A percentile compares a stretch with the other conserved stretches of the same genome.
Evolutionary conservation across 2,113 vertebrate species (phyloP).

Genomic region (Thunnus thynnus): DNA sequence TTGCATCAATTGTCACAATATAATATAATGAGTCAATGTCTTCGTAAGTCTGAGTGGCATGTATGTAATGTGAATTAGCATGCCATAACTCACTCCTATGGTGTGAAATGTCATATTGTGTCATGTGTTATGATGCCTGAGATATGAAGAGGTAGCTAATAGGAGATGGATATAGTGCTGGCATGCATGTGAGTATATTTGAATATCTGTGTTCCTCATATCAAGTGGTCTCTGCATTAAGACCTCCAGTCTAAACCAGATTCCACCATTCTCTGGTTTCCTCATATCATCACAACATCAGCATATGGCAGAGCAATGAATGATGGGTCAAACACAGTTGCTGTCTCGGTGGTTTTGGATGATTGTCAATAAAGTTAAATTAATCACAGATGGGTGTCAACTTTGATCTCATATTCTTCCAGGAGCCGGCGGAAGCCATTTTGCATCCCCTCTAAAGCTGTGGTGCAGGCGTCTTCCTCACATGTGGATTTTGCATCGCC

Average conservation of each 20-base stretch:
- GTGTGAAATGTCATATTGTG: slow-evolving; percentile 24
- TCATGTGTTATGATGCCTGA: slow-evolving; percentile 27
- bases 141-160: slow-evolving; percentile 31
- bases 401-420: slow-evolving; percentile 66
- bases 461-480: slow-evolving; percentile 17
- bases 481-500: slow-evolving; percentile 54
- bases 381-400: slow-evolving; percentile 72
- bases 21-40: slow-evolving; percentile 9
- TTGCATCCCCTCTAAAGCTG: slow-evolving; percentile 35
- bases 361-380: slow-evolving; percentile 71
- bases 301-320: slow-evolving; percentile 47
- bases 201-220: neutral
- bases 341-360: slow-evolving; percentile 56
- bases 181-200: neutral
- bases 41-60: slow-evolving; percentile 39
- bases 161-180: neutral
- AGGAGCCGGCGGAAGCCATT: slow-evolving; percentile 37
- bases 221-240: slow-evolving; percentile 31
- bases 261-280: slow-evolving; percentile 36
- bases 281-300: slow-evolving; percentile 29
- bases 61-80: slow-evolving; percentile 34
- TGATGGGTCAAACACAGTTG: slow-evolving; percentile 61
- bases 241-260: slow-evolving; percentile 34
- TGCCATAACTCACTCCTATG: neutral
- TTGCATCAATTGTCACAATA: slow-evolving; percentile 41